Evolutionary conservation across 2,113 vertebrate genomes (phyloP).

Genomic region (Hemiscyllium ocellatum): DNA sequence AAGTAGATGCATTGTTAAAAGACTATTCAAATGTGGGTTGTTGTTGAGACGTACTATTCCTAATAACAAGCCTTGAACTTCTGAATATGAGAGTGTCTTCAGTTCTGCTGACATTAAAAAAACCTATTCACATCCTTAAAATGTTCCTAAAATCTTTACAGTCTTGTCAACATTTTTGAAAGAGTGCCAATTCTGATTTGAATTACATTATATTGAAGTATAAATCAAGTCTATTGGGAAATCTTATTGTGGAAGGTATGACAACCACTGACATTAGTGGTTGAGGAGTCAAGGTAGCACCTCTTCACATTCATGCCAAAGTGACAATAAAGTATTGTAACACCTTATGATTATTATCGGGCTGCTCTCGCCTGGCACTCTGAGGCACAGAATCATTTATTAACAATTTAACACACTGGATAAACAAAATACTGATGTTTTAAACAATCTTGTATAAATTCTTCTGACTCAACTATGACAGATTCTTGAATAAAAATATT

Average conservation of each 20-base stretch:
- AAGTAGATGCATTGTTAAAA: too few relatives aligned
- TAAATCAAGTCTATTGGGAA: background rate
- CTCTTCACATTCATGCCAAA: background rate
- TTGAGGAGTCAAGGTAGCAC: background rate
- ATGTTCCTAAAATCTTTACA: background rate
- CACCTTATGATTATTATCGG: background rate
- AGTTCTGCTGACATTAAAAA: background rate
- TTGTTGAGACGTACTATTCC: too few relatives aligned
- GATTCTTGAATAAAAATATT: background rate
- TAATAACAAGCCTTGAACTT: too few relatives aligned
- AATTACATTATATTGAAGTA: background rate
- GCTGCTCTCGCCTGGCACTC: background rate
- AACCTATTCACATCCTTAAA: background rate
- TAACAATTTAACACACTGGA: background rate
- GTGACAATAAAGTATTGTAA: background rate
- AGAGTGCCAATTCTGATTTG: background rate
- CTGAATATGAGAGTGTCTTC: background rate
- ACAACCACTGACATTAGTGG: background rate
- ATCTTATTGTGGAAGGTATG: background rate
- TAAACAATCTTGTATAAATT: background rate
- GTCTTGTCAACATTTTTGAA: background rate
- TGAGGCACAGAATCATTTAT: background rate
- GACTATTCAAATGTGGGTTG: too few relatives aligned
- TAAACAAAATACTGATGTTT: background rate
- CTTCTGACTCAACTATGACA: background rate